Evolutionary conservation across 92 coral and sea anemone species (phyloP).

Genomic region (Bergia puertoricense): DNA sequence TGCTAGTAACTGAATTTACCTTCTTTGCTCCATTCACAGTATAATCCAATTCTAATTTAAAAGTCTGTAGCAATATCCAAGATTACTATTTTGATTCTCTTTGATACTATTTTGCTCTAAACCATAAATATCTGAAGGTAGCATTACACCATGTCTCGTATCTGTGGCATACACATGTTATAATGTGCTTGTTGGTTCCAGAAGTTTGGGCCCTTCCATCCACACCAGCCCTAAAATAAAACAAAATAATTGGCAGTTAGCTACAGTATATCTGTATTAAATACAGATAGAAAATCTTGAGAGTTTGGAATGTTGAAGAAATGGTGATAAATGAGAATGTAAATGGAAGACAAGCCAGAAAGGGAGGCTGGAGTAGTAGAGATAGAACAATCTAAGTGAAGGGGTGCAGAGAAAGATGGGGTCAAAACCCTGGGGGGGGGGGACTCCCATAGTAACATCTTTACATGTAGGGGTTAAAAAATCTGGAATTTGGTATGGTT

Average conservation of each 20-base stretch:
- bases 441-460: no score
- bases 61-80: neutral
- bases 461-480: no score
- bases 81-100: neutral
- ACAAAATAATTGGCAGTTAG: neutral
- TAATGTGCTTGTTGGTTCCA: slow-evolving; percentile 99
- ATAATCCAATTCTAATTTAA: neutral
- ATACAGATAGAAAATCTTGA: no score
- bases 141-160: slow-evolving; percentile 80
- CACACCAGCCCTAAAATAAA: slow-evolving; percentile 95
- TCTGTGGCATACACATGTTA: slow-evolving; percentile 98
- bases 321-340: no score
- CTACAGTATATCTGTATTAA: neutral
- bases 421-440: no score
- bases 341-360: no score
- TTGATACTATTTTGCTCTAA: no score
- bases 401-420: no score
- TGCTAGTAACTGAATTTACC: no score
- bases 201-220: slow-evolving; percentile 94
- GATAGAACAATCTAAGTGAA: no score
- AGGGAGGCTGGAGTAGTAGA: neutral
- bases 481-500: no score
- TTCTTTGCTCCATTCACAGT: neutral
- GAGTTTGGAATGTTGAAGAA: neutral
- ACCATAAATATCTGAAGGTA: neutral